A percentile compares a stretch with the other conserved stretches of the same genome.
Conservation (phyloP, 2,797 vertebrate species). For the Microctenopoma stevenorrisi region DNA sequence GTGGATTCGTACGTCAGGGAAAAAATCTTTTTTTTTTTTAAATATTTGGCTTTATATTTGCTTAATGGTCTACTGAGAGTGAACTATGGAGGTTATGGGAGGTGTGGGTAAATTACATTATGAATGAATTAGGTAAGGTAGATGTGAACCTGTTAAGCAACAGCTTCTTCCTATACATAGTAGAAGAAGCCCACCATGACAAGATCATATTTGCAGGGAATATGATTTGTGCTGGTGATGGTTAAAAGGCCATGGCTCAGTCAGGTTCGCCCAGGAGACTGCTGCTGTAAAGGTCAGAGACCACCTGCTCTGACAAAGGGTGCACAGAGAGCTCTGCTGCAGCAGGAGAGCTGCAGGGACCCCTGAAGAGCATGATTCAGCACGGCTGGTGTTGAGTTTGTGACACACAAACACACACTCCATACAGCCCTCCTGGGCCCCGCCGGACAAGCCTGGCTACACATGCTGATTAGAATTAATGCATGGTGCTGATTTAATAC, state of each 20-base stretch:
- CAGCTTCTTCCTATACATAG: too few species aligned
- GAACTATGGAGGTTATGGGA: too few species aligned
- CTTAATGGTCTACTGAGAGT: too few species aligned
- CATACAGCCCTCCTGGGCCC: conserved; percentile 44
- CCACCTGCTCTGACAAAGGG: conserved; percentile 51
- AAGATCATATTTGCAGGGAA: not conserved
- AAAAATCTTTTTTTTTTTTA: too few species aligned
- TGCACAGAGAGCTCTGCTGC: conserved; percentile 25
- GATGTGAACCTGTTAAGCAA: too few species aligned
- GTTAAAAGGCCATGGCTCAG: conserved; percentile 57
- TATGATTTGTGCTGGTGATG: conserved; percentile 34
- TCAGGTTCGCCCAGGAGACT: conserved; percentile 38
- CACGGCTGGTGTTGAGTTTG: conserved; percentile 43
- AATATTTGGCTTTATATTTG: too few species aligned
- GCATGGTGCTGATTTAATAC: conserved; percentile 73
- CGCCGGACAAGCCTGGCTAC: conserved; percentile 75
- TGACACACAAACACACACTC: not conserved
- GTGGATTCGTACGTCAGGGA: too few species aligned
- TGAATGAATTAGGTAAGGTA: too few species aligned
- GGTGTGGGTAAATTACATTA: too few species aligned
- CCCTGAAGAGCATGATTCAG: conserved; percentile 75
- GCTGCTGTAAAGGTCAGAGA: conserved; percentile 68
- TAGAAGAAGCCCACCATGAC: not conserved
- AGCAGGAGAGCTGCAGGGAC: conserved; percentile 54
- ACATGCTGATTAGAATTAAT: conserved; percentile 81